phyloP scores from a whole-genome alignment of 2,888 invertebrate species.

The Apodemia mormo region DNA sequence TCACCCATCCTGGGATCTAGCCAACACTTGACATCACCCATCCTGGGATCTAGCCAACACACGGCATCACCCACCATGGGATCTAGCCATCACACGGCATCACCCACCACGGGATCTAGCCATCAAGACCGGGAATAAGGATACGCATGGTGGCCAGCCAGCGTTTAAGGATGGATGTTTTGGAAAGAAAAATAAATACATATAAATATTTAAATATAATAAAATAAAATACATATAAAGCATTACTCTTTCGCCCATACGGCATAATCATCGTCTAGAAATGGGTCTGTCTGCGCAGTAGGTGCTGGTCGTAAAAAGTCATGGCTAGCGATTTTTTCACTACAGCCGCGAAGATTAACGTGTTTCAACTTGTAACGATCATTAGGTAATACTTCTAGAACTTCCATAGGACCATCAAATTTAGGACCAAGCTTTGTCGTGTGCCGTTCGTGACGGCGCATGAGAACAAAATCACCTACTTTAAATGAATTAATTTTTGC shows the following conservation, averaged over 20 bases:
- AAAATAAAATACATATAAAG: no score
- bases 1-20: no score
- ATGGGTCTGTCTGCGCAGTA: neutral
- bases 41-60: no score
- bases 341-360: conserved; percentile 26
- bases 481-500: conserved; percentile 25
- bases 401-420: conserved; percentile 34
- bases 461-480: conserved; percentile 33
- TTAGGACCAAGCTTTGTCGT: conserved; percentile 25
- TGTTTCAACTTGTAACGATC: conserved; percentile 32
- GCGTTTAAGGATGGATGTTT: conserved; percentile 22
- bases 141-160: conserved; percentile 35
- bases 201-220: no score
- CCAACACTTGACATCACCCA: no score
- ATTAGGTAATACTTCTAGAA: conserved; percentile 30
- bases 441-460: conserved; percentile 26
- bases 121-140: no score
- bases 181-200: neutral
- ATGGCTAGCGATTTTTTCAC: conserved; percentile 30
- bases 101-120: no score
- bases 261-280: no score
- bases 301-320: conserved; percentile 26
- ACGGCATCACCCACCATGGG: no score
- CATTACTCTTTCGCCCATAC: no score
- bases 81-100: no score